These are phyloP conservation scores for Drosophila parabipectinata DNA, from an alignment of 1,140 invertebrate genomes.

Conservation along the genomic window DNA sequence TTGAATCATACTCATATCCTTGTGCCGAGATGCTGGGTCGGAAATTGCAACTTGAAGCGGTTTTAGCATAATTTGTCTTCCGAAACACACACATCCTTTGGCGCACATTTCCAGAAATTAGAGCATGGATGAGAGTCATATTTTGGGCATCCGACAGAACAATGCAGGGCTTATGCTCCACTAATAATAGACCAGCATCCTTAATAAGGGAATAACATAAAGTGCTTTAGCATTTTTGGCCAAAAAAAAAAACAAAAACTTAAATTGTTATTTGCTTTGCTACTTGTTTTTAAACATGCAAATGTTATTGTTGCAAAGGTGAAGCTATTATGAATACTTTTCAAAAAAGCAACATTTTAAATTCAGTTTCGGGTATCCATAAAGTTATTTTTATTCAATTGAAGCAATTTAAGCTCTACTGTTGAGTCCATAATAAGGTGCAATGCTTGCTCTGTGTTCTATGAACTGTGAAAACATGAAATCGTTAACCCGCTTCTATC, in stretches of 20 bases:
- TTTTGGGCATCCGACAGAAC: conserved; percentile 61
- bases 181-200: background rate
- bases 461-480: conserved; percentile 35
- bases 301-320: background rate
- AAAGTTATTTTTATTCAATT: background rate
- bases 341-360: background rate
- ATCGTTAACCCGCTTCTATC: background rate
- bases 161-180: conserved; percentile 30
- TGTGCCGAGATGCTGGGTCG: conserved; percentile 65
- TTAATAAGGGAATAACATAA: conserved; percentile 30
- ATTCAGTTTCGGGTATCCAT: background rate
- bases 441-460: conserved; percentile 7
- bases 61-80: conserved; percentile 77
- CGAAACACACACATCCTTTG: conserved; percentile 22
- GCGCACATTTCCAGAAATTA: conserved; percentile 28
- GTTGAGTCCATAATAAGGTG: background rate
- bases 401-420: background rate
- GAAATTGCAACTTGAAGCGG: conserved; percentile 78
- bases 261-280: too few species aligned
- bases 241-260: conserved; percentile 4
- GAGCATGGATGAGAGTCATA: conserved; percentile 32
- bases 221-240: conserved; percentile 21
- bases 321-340: conserved; percentile 1
- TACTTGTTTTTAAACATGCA: too few species aligned
- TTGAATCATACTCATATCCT: conserved; percentile 44